Conservation (phyloP, 2,797 vertebrate genomes). For the Microhierax caerulescens region DNA sequence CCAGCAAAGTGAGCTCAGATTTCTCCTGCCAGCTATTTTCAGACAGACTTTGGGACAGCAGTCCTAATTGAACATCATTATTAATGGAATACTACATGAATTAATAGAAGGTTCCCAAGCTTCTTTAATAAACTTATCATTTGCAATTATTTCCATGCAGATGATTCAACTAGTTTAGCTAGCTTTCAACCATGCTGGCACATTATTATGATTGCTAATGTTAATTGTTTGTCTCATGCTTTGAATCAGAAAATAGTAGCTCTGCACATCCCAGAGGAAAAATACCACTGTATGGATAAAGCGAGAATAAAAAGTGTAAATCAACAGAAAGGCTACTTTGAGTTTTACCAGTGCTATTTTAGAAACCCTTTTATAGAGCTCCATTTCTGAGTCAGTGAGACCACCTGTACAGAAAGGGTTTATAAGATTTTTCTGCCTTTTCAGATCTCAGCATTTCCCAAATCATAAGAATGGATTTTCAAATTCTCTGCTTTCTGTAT, state of each 20-base stretch:
- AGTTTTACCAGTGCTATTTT: not conserved
- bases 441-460: not conserved
- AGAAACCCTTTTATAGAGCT: not conserved
- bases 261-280: not conserved
- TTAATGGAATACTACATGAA: conserved; percentile 29
- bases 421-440: not conserved
- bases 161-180: conserved; percentile 1
- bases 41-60: not conserved
- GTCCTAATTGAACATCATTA: conserved; percentile 47
- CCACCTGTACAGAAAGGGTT: not conserved
- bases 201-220: not conserved
- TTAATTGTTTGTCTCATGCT: conserved; percentile 43
- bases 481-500: not conserved
- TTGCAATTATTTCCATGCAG: conserved; percentile 23
- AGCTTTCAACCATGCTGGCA: not conserved
- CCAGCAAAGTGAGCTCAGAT: not conserved
- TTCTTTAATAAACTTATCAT: conserved; percentile 13
- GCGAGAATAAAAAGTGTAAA: not conserved
- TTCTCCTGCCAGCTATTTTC: not conserved
- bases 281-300: not conserved
- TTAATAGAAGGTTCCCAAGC: conserved; percentile 39
- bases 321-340: not conserved
- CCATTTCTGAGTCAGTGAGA: not conserved
- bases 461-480: not conserved
- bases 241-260: not conserved